Evolutionary conservation across 2,888 invertebrate genomes (phyloP).

Genomic region (Erebia epiphron): DNA sequence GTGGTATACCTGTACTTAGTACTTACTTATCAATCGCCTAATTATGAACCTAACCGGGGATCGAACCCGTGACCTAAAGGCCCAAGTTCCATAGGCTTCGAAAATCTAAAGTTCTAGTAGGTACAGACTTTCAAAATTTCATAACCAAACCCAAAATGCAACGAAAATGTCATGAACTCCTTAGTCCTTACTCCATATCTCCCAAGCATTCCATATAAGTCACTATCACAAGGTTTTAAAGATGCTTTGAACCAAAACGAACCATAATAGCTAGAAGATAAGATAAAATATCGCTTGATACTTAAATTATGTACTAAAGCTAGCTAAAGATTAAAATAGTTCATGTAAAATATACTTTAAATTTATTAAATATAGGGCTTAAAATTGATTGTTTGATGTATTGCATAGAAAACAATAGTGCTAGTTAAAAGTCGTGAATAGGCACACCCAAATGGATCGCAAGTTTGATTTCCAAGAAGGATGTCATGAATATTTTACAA

Average conservation of each 20-base stretch:
- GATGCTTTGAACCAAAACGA: not conserved
- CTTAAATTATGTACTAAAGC: not conserved
- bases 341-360: conserved; percentile 1
- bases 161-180: conserved; percentile 13
- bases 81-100: too few relatives aligned
- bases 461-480: not conserved
- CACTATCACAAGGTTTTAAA: conserved; percentile 6
- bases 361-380: not conserved
- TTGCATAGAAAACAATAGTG: not conserved
- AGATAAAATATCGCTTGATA: not conserved
- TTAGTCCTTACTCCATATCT: not conserved
- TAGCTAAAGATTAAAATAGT: not conserved
- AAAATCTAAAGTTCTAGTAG: not conserved
- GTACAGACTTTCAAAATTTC: conserved; percentile 25
- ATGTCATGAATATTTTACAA: not conserved
- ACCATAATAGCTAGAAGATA: not conserved
- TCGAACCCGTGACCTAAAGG: too few relatives aligned
- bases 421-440: conserved; percentile 11
- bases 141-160: conserved; percentile 20
- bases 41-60: too few relatives aligned
- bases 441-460: conserved; percentile 9
- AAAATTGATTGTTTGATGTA: not conserved
- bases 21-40: too few relatives aligned
- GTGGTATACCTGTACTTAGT: too few relatives aligned
- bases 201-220: conserved; percentile 16